Evolutionary conservation across 2,888 invertebrate species (phyloP).

Genomic region (Blastobasis lacticolella): DNA sequence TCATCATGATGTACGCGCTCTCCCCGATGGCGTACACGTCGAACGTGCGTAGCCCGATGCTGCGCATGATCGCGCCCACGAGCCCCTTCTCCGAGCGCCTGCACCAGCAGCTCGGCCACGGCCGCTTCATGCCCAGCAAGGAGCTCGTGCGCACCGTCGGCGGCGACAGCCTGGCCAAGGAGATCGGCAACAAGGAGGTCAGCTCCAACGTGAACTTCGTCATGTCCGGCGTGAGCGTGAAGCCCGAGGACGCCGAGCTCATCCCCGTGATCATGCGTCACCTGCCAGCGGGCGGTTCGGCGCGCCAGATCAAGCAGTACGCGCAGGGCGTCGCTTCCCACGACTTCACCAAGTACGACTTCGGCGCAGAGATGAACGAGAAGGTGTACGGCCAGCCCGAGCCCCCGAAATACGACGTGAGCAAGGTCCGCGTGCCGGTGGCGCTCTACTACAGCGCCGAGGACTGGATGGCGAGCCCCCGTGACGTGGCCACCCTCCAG

Average conservation of each 20-base stretch:
- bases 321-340: conserved; percentile 59
- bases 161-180: conserved; percentile 45
- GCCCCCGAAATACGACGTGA: conserved; percentile 54
- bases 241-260: conserved; percentile 67
- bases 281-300: conserved; percentile 73
- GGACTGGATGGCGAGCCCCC: conserved; percentile 79
- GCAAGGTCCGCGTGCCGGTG: conserved; percentile 52
- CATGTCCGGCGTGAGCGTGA: conserved; percentile 73
- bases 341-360: conserved; percentile 54
- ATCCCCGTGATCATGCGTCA: conserved; percentile 71
- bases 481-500: conserved; percentile 73
- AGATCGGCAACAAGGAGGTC: conserved; percentile 56
- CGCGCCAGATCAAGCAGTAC: conserved; percentile 70
- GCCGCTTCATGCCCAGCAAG: conserved; percentile 42
- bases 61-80: conserved; percentile 53
- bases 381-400: conserved; percentile 44
- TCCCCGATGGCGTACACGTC: conserved; percentile 63
- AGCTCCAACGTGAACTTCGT: conserved; percentile 78
- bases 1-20: conserved; percentile 52
- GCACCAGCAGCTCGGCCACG: conserved; percentile 34
- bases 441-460: conserved; percentile 61
- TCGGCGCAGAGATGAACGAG: conserved; percentile 45
- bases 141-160: conserved; percentile 42
- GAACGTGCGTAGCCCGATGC: conserved; percentile 51
- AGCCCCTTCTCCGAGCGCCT: conserved; percentile 38